Base-by-base conservation (phyloP, 2,888 invertebrate species). In the Stenoptilia bipunctidactyla region DNA sequence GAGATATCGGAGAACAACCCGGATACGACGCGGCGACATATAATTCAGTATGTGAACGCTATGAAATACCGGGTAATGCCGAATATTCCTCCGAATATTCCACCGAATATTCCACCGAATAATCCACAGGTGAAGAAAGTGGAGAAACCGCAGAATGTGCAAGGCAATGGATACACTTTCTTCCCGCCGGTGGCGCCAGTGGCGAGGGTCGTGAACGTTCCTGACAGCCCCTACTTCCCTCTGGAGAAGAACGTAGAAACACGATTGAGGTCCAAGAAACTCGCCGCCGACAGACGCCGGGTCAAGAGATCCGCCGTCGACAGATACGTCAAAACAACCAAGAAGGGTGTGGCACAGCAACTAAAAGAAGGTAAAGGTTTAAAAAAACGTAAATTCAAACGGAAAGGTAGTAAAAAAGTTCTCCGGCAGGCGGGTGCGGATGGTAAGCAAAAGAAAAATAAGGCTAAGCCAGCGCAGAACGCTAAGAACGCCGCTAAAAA, bases 241-340 rank as follows among this genome's bases (percentile, higher is more conserved):
- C 25, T 50, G 1, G 57, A 58, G 1, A 40, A 45, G 1, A 25
- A 30, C 3, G 25, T 20, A 1, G 53, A 60, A 2, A 48, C 51
- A 20, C 70, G 61, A 36, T 15, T 49, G 0, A 59, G 68, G 41
- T 58, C 67, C 0, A 72, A 73, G 43, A 79, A 69, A 49, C 49
- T 62, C 4, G 42, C 67, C 10, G 48, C 58, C 0, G 61, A 64
- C 0, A 20, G 44, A 0, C 1, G 44, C 1, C 55, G 64, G 36
- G 40, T 37, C 14, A 69, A 62, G 44, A 52, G 70, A 41, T 54
- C 58, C 5, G 52, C 48, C 8, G 41, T 15, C 34, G 15, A 1
- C 27, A 15, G 9, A 15, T 8, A 3, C 15, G 2, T 10, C 5
- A 37, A 15, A 12, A 36, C 4, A 9, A 8, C 14, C 25, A 20